phyloP scores from a whole-genome alignment of 2,113 vertebrate species.

The Formicarius rufipectus region DNA sequence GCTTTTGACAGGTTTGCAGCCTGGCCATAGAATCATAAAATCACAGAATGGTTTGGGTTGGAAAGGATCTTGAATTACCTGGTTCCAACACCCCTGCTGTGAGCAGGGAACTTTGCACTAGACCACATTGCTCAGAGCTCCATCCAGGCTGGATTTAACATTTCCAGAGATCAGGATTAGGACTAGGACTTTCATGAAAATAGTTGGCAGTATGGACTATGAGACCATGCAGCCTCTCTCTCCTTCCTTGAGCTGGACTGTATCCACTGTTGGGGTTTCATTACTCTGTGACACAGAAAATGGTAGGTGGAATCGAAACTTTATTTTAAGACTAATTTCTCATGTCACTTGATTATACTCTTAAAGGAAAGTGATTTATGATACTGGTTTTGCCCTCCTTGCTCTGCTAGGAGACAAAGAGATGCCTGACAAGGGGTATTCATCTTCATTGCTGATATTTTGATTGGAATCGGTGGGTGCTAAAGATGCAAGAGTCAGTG shows the following conservation, averaged over 20 bases:
- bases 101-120: background rate
- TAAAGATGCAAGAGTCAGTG: background rate
- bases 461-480: background rate
- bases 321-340: background rate
- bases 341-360: background rate
- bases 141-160: background rate
- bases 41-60: background rate
- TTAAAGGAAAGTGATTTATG: background rate
- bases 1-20: background rate
- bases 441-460: conserved; percentile 21
- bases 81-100: background rate
- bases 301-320: background rate
- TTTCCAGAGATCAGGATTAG: background rate
- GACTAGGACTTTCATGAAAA: background rate
- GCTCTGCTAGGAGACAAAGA: background rate
- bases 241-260: background rate
- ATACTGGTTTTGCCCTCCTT: background rate
- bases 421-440: background rate
- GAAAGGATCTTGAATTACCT: background rate
- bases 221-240: background rate
- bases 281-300: background rate
- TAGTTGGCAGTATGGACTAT: background rate
- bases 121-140: background rate
- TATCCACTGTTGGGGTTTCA: background rate
- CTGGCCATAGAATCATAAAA: background rate